A percentile compares a stretch with the other conserved stretches of the same genome.
These are phyloP conservation scores for Aricia agestis DNA, from an alignment of 1,140 invertebrate species.

Conservation along the genomic window DNA sequence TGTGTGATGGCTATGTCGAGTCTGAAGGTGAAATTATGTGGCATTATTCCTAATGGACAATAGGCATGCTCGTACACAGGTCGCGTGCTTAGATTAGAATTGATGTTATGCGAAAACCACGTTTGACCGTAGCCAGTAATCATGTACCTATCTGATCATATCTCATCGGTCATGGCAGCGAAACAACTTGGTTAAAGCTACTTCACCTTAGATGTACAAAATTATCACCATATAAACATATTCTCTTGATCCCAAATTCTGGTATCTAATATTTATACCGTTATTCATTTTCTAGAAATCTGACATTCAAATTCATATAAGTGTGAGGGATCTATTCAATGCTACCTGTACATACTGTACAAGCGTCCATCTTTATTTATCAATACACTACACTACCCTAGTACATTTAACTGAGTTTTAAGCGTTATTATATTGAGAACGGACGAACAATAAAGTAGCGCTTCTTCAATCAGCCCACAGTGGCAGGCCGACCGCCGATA, in stretches of 20 bases:
- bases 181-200: neutral
- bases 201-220: neutral
- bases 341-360: too few species aligned
- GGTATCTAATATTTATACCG: too few species aligned
- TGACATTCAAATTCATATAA: neutral
- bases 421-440: slow-evolving; percentile 4
- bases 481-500: slow-evolving; percentile 43
- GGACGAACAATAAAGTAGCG: slow-evolving; percentile 45
- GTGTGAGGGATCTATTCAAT: neutral
- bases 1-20: neutral
- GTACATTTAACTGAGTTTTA: neutral
- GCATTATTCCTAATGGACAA: neutral
- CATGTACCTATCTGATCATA: neutral
- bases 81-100: neutral
- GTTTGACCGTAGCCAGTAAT: neutral
- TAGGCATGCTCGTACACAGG: neutral
- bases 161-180: neutral
- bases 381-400: too few species aligned
- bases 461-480: slow-evolving; percentile 49
- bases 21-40: neutral
- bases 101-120: neutral
- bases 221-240: too few species aligned
- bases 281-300: too few species aligned
- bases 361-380: too few species aligned
- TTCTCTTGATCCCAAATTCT: too few species aligned